phyloP scores from a whole-genome alignment of 2,113 vertebrate genomes.

The Tringa solitaria region DNA sequence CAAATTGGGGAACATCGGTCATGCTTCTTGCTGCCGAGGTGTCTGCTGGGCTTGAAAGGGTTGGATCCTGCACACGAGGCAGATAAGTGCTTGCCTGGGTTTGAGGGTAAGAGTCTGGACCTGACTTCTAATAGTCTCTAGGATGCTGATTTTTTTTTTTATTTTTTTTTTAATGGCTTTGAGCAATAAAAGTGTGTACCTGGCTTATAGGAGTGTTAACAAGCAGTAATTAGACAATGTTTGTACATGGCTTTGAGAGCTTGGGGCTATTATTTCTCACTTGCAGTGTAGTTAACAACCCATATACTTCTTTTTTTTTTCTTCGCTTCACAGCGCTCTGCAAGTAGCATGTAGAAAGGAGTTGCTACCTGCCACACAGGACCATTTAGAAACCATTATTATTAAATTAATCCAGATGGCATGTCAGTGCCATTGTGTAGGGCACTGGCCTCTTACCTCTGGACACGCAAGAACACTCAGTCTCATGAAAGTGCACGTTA shows the following conservation, averaged over 20 bases:
- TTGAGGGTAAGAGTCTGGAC: not conserved
- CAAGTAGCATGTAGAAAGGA: not conserved
- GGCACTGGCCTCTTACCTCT: not conserved
- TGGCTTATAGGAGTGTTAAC: not conserved
- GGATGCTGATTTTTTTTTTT: not conserved
- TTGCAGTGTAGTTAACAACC: not conserved
- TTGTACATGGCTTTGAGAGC: not conserved
- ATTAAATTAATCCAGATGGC: not conserved
- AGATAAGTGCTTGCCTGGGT: not conserved
- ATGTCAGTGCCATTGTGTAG: not conserved
- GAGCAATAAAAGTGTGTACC: not conserved
- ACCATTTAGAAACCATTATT: not conserved
- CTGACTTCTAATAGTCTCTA: not conserved
- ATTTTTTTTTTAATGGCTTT: not conserved
- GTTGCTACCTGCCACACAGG: not conserved
- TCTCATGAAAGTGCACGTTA: not conserved
- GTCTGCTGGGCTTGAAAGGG: not conserved
- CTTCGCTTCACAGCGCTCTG: not conserved
- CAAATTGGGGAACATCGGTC: not conserved
- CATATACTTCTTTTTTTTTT: not conserved
- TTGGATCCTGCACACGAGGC: not conserved
- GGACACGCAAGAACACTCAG: not conserved
- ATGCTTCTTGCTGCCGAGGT: not conserved
- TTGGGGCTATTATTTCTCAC: not conserved
- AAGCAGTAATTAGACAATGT: slow-evolving; percentile 7